Base-by-base conservation (phyloP, 2,797 vertebrate genomes). In the Falco peregrinus region DNA sequence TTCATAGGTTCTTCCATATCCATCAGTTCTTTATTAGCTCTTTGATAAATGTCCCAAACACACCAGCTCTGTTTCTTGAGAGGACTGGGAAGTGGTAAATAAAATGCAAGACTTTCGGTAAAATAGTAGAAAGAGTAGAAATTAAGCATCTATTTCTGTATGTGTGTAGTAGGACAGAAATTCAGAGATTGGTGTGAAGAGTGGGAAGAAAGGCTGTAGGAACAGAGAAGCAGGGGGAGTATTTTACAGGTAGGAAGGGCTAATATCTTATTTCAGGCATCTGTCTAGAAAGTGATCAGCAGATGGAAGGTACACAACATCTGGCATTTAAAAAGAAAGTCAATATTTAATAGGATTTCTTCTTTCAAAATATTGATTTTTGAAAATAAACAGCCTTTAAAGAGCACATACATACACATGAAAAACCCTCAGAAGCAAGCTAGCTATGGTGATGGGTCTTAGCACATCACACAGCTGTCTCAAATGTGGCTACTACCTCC, bases 321-420 rank as follows among this genome's bases (percentile, higher is more conserved):
- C 95, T 97, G 93, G 94, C 79, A 92, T 94, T 96, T 93, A 95
- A 97, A 95, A 69, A 95, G 78, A 87, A 87, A 95, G 91, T 93
- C 74, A 85, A 85, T 97, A 93, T 96, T 97, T 96, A 96, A 93
- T 90, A 87, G 71, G 50, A 96, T 81, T 94, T 84, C 87, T 92
- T 96, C 45, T 96, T 97, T 95, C 93, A 91, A 94, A 97, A 96
- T 89, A 96, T 14, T 88, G 80, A 97, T 97, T 95, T 96, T 51
- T 80, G 51, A 93, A 89, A 96, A 95, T 48, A 78, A 93, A 65
- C 54, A 85, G 59, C 82, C 69, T 80, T 89, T 86, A 92, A 68
- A 63, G 81, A 71, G 31, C 39, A 86, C 13, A 61, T 29, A 67
- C 31, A 37, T 56, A 69, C 21, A n/a, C 29, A 48, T 0, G 1